Percentiles rank a stretch among this genome's conserved stretches.
phyloP scores from a whole-genome alignment of 2,113 vertebrate genomes.

The Vanacampus margaritifer region DNA sequence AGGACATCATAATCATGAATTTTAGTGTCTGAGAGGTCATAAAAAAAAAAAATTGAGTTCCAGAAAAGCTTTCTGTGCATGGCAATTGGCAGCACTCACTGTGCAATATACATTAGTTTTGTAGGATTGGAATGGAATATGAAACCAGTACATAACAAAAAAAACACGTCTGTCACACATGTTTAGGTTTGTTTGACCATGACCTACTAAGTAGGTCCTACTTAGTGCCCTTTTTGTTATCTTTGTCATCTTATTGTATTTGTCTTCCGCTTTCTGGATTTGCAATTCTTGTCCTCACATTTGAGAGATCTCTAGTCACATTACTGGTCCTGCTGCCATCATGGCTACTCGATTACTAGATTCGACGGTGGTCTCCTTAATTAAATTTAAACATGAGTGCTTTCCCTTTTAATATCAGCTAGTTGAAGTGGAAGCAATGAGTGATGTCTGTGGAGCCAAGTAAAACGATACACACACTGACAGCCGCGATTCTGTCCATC shows the following conservation, averaged over 20 bases:
- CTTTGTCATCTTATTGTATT: background rate
- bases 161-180: background rate
- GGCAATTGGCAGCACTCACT: background rate
- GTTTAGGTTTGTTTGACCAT: background rate
- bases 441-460: background rate
- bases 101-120: background rate
- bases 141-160: background rate
- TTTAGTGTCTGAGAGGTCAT: background rate
- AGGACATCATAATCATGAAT: background rate
- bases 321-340: constrained; percentile 2
- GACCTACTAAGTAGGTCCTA: no score
- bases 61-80: background rate
- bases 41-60: background rate
- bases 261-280: background rate
- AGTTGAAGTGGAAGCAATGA: background rate
- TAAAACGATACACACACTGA: constrained; percentile 10
- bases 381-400: constrained; percentile 19
- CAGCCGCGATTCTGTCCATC: constrained; percentile 45
- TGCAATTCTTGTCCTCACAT: background rate
- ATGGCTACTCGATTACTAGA: constrained; percentile 9
- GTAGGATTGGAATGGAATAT: background rate
- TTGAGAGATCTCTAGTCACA: no score
- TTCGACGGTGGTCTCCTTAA: constrained; percentile 27
- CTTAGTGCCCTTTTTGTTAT: background rate
- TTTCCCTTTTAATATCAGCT: constrained; percentile 22